Conservation (phyloP, 2,888 invertebrate genomes). For the Ferrisia virgata region DNA sequence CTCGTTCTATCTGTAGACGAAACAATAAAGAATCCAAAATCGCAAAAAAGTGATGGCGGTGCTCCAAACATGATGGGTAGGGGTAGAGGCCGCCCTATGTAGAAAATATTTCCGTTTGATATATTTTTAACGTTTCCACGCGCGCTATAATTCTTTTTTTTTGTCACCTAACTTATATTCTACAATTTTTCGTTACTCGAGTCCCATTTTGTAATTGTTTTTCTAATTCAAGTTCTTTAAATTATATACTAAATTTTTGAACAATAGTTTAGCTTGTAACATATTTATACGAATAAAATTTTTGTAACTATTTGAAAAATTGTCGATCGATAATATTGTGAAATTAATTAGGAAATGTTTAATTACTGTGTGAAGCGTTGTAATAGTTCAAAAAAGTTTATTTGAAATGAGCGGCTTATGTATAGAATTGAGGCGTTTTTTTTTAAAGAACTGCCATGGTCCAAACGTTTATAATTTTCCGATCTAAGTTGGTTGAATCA, state of each 20-base stretch:
- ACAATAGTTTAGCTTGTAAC: background rate
- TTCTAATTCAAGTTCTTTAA: background rate
- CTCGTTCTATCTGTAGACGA: conserved; percentile 96
- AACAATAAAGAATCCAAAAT: conserved; percentile 90
- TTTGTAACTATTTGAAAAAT: too few species aligned
- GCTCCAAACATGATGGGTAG: conserved; percentile 58
- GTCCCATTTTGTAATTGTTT: background rate
- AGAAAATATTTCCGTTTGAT: conserved; percentile 49
- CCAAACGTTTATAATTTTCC: too few species aligned
- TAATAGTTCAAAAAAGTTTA: too few species aligned
- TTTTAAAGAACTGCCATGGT: too few species aligned
- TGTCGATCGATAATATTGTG: too few species aligned
- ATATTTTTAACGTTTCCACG: background rate
- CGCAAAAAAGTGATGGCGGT: conserved; percentile 56
- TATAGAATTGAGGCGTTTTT: too few species aligned
- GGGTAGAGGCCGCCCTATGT: conserved; percentile 67
- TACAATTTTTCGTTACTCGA: background rate
- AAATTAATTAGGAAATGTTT: too few species aligned
- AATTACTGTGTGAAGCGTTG: too few species aligned
- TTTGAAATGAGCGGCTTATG: too few species aligned
- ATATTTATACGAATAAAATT: background rate
- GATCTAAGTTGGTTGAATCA: too few species aligned
- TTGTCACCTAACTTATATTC: background rate
- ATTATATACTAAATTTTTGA: background rate
- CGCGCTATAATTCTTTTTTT: background rate